Conservation (phyloP, 2,888 invertebrate species). For the Drosophila recens region DNA sequence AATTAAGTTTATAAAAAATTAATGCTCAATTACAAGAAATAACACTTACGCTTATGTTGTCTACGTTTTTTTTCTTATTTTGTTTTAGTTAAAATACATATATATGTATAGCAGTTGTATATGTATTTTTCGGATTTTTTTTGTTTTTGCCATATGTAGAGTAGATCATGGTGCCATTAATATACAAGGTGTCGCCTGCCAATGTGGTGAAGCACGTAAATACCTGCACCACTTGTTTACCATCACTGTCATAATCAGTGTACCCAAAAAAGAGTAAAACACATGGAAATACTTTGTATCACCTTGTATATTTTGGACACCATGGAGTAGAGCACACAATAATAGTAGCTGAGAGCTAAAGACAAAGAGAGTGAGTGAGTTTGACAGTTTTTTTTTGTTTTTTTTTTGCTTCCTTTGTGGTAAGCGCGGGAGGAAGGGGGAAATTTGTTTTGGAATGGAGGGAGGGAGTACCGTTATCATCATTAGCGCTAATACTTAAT, state of each 20-base stretch:
- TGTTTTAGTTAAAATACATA: conserved; percentile 54
- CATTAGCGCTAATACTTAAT: conserved; percentile 56
- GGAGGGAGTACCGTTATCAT: conserved; percentile 23
- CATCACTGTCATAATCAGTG: not conserved
- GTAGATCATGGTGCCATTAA: conserved; percentile 2
- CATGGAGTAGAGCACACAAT: conserved; percentile 55
- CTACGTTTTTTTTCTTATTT: conserved; percentile 37
- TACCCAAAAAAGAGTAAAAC: conserved; percentile 4
- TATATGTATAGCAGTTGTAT: conserved; percentile 38
- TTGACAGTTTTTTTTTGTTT: not conserved
- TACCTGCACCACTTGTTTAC: not conserved
- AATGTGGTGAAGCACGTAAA: not conserved
- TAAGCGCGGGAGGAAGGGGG: not conserved
- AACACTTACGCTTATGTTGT: conserved; percentile 81
- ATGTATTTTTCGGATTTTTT: conserved; percentile 24
- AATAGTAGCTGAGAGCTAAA: conserved; percentile 60
- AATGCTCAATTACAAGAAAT: conserved; percentile 82
- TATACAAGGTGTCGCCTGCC: not conserved
- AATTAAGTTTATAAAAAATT: conserved; percentile 75
- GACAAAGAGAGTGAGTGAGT: conserved; percentile 43
- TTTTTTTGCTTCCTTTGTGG: not conserved
- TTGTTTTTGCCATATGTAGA: conserved; percentile 32
- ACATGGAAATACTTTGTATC: not conserved
- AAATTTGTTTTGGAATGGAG: not conserved
- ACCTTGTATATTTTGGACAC: not conserved